Evolutionary conservation across 2,888 invertebrate species (phyloP), one percentile per base, ranked within the genome.

Genomic region (Cephus spinipes): DNA sequence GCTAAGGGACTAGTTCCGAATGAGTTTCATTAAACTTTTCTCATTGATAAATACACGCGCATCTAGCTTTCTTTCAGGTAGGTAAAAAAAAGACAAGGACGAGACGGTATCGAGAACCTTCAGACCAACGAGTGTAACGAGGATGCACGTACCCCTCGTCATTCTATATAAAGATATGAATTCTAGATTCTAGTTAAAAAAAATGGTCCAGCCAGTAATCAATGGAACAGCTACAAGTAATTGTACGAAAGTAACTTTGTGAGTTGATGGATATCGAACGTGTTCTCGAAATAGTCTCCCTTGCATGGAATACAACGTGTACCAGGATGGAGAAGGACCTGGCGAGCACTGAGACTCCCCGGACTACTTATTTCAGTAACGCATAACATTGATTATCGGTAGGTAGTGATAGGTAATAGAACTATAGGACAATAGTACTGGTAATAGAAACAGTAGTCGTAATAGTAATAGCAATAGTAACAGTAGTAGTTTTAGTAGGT

Each of bases 1-100:
- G 78, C 79, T 81, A 81, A 55, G 55, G 81, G 83, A 83, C 82
- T 83, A 83, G 82, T 83, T 82, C 79, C 77, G 81, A 81, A 71
- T 77, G 78, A 83, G 78, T 79, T 71, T 71, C 71, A 33, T 71
- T 55, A 55, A 55, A 55, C 9, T 23, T 15, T 55, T 55, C 55
- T 55, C 55, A 55, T 55, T 55, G 55, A 23, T 55, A 55, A 23
- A 55, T 55, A 55, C 23, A 23, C 23, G 55, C 55, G 55, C 9
- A 23, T 55, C 23, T 55, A 2, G 55, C 23, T 23, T 9, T 55
- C 55, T 23, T 55, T 55, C 23, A 55, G 23, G 55, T 55, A 55
- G 23, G 23, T 55, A 1, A 55, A 55, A 40, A 55, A 55, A 23
- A 23, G 23, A 0, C 55, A 55, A 23, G 23, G 55, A 55, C 0